These are phyloP conservation scores for Sarcophaga caerulescens DNA, from an alignment of 2,888 invertebrate species.

Conservation along the genomic window DNA sequence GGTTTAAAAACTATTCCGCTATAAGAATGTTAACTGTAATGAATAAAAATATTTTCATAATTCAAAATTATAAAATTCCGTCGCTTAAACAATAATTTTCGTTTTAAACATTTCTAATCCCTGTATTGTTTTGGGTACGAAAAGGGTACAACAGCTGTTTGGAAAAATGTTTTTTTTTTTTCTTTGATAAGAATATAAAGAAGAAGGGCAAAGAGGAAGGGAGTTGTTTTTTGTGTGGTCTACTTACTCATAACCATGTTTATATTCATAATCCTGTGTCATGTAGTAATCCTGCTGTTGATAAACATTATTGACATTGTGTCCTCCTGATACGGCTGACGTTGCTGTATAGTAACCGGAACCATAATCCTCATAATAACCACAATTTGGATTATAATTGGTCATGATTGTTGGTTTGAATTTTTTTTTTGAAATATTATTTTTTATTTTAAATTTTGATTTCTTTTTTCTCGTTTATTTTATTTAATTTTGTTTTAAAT, in stretches of 20 bases:
- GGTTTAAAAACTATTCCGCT: too few relatives aligned
- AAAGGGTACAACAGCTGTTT: constrained; percentile 36
- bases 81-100: not conserved
- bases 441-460: constrained; percentile 1
- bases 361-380: constrained; percentile 79
- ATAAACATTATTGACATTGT: constrained; percentile 75
- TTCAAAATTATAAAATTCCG: not conserved
- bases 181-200: not conserved
- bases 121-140: not conserved
- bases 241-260: constrained; percentile 80
- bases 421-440: not conserved
- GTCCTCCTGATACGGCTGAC: constrained; percentile 71
- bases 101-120: constrained; percentile 52
- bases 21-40: too few relatives aligned
- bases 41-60: not conserved
- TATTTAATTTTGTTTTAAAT: constrained; percentile 7
- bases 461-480: not conserved
- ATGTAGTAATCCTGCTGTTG: constrained; percentile 80
- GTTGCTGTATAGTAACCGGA: constrained; percentile 74
- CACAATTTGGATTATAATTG: constrained; percentile 80
- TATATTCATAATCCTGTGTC: constrained; percentile 80
- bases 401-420: constrained; percentile 72
- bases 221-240: constrained; percentile 10
- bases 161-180: not conserved
- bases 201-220: not conserved